These are phyloP conservation scores for Tokudaia tokunoshimensis DNA, from an alignment of 2,797 vertebrate genomes.

Conservation along the genomic window DNA sequence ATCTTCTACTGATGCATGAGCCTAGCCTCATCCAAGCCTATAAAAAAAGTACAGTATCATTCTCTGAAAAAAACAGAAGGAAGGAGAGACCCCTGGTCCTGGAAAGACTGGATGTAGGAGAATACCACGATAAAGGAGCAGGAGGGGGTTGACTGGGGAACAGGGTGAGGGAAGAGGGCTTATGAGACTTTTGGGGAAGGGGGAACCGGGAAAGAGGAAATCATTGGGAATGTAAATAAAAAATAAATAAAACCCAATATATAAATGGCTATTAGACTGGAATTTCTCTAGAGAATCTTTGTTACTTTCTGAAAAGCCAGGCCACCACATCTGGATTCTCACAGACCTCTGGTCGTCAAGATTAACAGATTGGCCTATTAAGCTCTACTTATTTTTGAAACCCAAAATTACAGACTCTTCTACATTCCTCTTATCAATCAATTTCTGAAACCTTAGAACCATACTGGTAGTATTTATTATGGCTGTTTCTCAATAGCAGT, in stretches of 20 bases:
- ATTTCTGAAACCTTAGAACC: not conserved
- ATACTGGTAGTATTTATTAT: not conserved
- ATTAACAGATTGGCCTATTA: not conserved
- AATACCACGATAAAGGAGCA: no score
- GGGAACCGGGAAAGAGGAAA: no score
- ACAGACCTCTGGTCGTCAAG: not conserved
- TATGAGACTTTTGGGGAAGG: no score
- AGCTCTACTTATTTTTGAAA: not conserved
- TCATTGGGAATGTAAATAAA: no score
- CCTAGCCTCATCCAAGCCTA: not conserved
- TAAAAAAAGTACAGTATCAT: not conserved
- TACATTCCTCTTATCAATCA: not conserved
- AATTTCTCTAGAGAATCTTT: no score
- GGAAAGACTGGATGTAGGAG: no score
- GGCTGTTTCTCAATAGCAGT: not conserved
- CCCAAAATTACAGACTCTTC: not conserved
- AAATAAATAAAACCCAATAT: no score
- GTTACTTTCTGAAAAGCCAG: not conserved
- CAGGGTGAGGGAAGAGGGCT: no score
- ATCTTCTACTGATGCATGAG: not conserved
- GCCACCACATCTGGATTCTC: no score
- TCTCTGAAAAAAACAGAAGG: not conserved
- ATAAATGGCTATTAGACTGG: not conserved
- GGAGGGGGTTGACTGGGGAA: no score
- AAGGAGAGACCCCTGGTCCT: no score